Percentiles rank a stretch among this genome's conserved stretches.
These are phyloP conservation scores for Basileuterus tristriatus DNA, from an alignment of 2,797 vertebrate species.

Conservation along the genomic window DNA sequence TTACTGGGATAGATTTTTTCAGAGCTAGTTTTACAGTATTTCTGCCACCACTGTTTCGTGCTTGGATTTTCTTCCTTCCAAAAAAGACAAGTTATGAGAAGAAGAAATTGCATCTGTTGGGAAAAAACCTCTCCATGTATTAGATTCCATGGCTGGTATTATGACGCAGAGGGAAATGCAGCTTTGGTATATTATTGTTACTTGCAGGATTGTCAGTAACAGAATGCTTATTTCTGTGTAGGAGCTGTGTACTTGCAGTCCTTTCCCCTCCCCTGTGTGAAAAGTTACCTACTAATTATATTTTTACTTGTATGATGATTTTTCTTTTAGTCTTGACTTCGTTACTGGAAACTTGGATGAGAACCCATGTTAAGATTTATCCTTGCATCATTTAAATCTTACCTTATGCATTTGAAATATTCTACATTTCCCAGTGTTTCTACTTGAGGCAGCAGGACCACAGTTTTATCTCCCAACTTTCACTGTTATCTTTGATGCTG, in stretches of 20 bases:
- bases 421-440: neutral
- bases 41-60: neutral
- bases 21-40: neutral
- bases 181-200: neutral
- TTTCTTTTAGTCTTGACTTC: neutral
- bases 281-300: neutral
- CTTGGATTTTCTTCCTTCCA: neutral
- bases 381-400: neutral
- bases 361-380: neutral
- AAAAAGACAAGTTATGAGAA: neutral
- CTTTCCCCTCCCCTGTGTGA: neutral
- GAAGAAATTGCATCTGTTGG: neutral
- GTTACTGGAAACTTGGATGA: neutral
- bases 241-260: neutral
- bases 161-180: neutral
- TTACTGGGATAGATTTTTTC: neutral
- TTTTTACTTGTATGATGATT: neutral
- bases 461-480: constrained; percentile 1
- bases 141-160: neutral
- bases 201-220: neutral
- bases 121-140: neutral
- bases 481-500: constrained; percentile 34
- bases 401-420: neutral
- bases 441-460: neutral
- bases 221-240: neutral